A percentile compares a stretch with the other conserved stretches of the same genome.
These are phyloP conservation scores for Gnatocerus cornutus DNA, from an alignment of 2,888 invertebrate genomes.

Conservation along the genomic window DNA sequence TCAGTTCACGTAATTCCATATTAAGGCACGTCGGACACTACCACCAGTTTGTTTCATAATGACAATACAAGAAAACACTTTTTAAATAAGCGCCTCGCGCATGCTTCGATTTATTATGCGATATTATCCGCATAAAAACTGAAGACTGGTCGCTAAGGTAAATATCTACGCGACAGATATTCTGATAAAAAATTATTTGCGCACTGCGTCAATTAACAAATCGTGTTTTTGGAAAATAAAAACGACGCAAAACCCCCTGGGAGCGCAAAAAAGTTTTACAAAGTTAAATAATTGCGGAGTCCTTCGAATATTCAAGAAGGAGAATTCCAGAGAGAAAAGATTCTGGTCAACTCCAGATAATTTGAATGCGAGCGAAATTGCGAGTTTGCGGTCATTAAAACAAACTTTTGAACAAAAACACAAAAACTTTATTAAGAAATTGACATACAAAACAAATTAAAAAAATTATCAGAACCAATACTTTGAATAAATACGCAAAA, in stretches of 20 bases:
- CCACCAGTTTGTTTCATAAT: conserved; percentile 42
- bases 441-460: conserved; percentile 1
- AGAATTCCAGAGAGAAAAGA: no score
- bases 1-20: conserved; percentile 60
- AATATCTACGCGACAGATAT: conserved; percentile 51
- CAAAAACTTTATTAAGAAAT: not conserved
- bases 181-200: conserved; percentile 38
- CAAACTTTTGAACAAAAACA: not conserved
- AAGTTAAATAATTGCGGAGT: no score
- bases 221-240: not conserved
- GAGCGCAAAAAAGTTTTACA: no score
- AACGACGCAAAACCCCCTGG: not conserved
- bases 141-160: conserved; percentile 59
- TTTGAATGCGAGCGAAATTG: no score
- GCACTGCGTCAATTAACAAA: conserved; percentile 46
- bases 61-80: conserved; percentile 53
- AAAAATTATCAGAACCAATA: not conserved
- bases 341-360: no score
- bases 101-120: conserved; percentile 65
- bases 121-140: conserved; percentile 62
- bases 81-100: conserved; percentile 59
- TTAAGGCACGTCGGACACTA: conserved; percentile 29
- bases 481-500: no score
- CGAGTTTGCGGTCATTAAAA: no score
- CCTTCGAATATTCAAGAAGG: no score